phyloP scores from a whole-genome alignment of 2,888 invertebrate genomes.

The Fragum sueziense region DNA sequence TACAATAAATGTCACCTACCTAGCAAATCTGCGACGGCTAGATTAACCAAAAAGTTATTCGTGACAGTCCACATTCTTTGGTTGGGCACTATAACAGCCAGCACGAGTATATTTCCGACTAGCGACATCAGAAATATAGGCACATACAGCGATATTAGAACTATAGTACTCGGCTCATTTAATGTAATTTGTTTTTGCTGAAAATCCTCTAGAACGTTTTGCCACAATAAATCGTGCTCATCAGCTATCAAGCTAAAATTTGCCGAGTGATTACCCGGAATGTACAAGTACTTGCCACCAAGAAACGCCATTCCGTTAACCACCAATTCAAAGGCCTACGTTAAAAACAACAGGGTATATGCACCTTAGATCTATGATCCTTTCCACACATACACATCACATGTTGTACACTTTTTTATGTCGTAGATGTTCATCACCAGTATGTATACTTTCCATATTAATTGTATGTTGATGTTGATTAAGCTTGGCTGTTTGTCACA shows the following conservation, averaged over 20 bases:
- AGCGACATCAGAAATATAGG: constrained; percentile 72
- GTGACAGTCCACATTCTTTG: constrained; percentile 74
- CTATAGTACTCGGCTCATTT: constrained; percentile 65
- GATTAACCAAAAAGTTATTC: constrained; percentile 76
- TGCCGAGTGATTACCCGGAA: constrained; percentile 5
- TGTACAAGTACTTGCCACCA: constrained; percentile 18
- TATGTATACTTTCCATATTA: too few relatives aligned
- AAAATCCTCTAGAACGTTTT: constrained; percentile 58
- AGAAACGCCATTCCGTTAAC: constrained; percentile 15
- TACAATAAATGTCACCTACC: too few relatives aligned
- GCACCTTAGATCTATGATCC: too few relatives aligned
- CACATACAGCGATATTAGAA: constrained; percentile 69
- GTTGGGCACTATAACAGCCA: constrained; percentile 72
- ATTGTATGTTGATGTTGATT: too few relatives aligned
- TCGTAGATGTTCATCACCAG: too few relatives aligned
- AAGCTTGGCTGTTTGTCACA: too few relatives aligned
- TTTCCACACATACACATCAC: too few relatives aligned
- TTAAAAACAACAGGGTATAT: too few relatives aligned
- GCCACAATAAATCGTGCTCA: constrained; percentile 42
- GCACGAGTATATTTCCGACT: constrained; percentile 72
- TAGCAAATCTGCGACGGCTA: constrained; percentile 74
- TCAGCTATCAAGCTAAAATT: constrained; percentile 9
- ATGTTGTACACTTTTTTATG: too few relatives aligned
- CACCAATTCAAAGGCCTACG: too few relatives aligned
- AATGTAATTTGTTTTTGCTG: constrained; percentile 65